Percentiles rank a stretch among this genome's conserved stretches.
phyloP scores from a whole-genome alignment of 2,797 vertebrate species.

The Gallinago solitaria region DNA sequence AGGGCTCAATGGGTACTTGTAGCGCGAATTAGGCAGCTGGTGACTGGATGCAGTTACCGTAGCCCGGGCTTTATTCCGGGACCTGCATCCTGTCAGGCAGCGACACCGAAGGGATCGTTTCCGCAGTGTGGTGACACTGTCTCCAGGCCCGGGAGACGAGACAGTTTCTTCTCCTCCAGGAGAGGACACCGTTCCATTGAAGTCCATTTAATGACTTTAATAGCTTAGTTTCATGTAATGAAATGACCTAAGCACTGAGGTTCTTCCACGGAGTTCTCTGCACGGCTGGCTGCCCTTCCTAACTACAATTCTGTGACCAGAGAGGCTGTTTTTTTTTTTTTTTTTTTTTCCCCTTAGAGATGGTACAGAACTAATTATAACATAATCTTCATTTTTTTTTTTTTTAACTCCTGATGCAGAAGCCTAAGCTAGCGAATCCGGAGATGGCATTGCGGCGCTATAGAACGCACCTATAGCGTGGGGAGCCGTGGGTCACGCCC shows the following conservation, averaged over 20 bases:
- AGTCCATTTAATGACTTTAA: constrained; percentile 18
- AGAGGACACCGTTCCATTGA: not conserved
- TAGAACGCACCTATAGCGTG: fast-evolving
- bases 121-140: fast-evolving
- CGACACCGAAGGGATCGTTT: not conserved
- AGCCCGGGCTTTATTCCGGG: too few species aligned
- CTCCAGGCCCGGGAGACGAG: not conserved
- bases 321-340: not conserved
- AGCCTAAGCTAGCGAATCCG: not conserved
- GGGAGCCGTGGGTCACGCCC: not conserved
- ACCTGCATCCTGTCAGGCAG: not conserved
- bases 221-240: not conserved
- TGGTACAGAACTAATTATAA: not conserved
- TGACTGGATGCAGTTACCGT: fast-evolving
- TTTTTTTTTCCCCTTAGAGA: not conserved
- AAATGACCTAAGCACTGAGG: not conserved
- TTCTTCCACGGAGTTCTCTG: not conserved
- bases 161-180: not conserved
- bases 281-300: not conserved
- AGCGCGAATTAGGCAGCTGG: not conserved
- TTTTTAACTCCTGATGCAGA: not conserved
- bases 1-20: fast-evolving
- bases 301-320: not conserved
- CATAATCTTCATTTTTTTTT: not conserved
- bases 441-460: not conserved